phyloP scores from a whole-genome alignment of 2,797 vertebrate species.

The Dermochelys coriacea region DNA sequence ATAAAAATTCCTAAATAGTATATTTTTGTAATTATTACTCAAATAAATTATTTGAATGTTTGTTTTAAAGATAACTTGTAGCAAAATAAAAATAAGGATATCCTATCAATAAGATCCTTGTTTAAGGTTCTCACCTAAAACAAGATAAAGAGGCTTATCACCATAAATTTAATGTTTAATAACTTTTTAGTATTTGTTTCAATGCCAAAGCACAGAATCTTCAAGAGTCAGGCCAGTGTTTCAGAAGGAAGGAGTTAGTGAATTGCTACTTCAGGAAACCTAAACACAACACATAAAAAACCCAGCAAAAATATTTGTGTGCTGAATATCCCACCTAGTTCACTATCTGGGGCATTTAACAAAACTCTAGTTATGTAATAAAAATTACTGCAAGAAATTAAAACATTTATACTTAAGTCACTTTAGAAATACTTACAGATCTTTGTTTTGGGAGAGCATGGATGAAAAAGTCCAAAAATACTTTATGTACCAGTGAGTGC shows the following conservation, averaged over 20 bases:
- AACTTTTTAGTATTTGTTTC: background rate
- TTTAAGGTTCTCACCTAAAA: background rate
- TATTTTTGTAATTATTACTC: background rate
- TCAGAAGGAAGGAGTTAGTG: background rate
- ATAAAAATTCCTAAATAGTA: background rate
- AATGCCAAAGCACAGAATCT: background rate
- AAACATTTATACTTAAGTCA: background rate
- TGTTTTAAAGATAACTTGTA: background rate
- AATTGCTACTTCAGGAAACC: background rate
- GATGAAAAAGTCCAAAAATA: slow-evolving; percentile 94
- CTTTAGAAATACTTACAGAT: slow-evolving; percentile 85
- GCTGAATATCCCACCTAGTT: background rate
- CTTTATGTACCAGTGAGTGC: slow-evolving; percentile 97
- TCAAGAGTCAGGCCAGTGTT: background rate
- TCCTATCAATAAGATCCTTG: background rate
- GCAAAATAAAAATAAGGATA: background rate
- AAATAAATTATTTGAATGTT: background rate
- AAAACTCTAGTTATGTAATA: background rate
- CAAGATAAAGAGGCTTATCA: background rate
- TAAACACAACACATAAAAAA: background rate
- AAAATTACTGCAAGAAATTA: background rate
- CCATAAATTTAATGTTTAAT: background rate
- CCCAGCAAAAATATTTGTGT: background rate
- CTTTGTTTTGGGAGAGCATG: slow-evolving; percentile 86
- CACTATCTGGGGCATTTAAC: background rate